Percentiles rank a stretch among this genome's conserved stretches.
Conservation (phyloP, 2,888 invertebrate genomes). For the Uropetala carovei region DNA sequence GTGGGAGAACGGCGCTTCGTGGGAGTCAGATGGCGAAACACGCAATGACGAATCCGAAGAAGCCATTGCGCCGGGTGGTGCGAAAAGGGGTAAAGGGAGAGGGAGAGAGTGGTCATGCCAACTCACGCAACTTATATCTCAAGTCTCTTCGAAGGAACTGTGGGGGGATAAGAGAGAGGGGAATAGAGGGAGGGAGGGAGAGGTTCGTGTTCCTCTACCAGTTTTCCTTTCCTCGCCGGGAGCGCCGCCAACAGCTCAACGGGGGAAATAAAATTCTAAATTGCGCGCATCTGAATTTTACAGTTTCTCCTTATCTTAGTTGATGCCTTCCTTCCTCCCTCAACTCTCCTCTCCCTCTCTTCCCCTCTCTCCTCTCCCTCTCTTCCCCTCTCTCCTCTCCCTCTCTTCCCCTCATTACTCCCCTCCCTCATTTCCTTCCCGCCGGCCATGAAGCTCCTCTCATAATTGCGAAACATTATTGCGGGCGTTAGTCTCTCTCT, state of each 20-base stretch:
- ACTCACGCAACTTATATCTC: neutral
- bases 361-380: neutral
- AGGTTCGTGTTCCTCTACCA: neutral
- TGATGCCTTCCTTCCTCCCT: neutral
- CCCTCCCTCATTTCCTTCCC: neutral
- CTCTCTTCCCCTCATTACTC: neutral
- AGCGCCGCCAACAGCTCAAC: neutral
- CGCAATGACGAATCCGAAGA: neutral
- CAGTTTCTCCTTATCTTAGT: slow-evolving; percentile 11
- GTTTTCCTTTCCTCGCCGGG: neutral
- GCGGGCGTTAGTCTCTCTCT: neutral
- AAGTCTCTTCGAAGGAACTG: neutral
- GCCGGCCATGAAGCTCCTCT: neutral
- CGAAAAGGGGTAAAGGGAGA: neutral
- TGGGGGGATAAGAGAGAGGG: neutral
- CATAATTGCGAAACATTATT: slow-evolving; percentile 44
- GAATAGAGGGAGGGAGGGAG: neutral
- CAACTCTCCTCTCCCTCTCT: neutral
- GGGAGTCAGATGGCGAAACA: slow-evolving; percentile 27
- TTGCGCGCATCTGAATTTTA: slow-evolving; percentile 41
- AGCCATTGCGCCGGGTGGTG: too few species aligned
- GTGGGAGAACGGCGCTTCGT: neutral
- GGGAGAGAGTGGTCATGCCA: neutral
- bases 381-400: neutral
- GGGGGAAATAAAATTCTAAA: slow-evolving; percentile 30